Base-by-base conservation (phyloP, 2,113 vertebrate genomes). In the Carassius auratus region DNA sequence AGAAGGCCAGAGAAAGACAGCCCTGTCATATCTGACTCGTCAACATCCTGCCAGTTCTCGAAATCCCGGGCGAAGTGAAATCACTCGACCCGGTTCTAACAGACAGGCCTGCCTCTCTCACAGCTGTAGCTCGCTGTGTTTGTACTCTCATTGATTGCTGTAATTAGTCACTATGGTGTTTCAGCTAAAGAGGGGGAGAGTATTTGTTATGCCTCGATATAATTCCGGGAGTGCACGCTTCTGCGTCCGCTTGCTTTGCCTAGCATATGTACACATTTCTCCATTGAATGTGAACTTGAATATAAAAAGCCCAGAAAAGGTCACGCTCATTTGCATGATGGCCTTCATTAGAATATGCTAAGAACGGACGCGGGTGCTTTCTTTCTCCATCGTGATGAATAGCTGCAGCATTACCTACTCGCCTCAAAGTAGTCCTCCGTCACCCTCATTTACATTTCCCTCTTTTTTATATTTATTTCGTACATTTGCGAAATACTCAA, bases 341-440 rank as follows among this genome's bases (percentile, higher is more conserved):
- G 96, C 96, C 97, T 98, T 98, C 96, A 98, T 99, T 98, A 99
- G 96, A 98, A 97, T 98, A 97, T 97, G 96, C 96, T 97, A 96
- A 98, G 97, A 96, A 98, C 95, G 94, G 93, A 93, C 93, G 95
- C 92, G 94, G 96, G 96, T 96, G 95, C 96, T 96, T 93, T 97
- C 96, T 96, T 95, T 95, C 96, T 96, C 96, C 92, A 92, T 95
- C 92, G 96, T 99, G 98, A 99, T 99, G 96, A 99, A 99, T 98
- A 96, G 97, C 97, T 96, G 94, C 95, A 91, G 94, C 95, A 96
- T 97, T 96, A 95, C 94, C 96, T 95, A 95, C 95, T 95, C 94
- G 89, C 93, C 96, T 96, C 95, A 96, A 97, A 97, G 96, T 96
- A 95, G 95, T 95, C 97, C 95, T 95, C 94, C 92, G 91, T 97